A percentile compares a stretch with the other conserved stretches of the same genome.
These are phyloP conservation scores for Gymnocheta viridis DNA, from an alignment of 2,888 invertebrate genomes.

Conservation along the genomic window DNA sequence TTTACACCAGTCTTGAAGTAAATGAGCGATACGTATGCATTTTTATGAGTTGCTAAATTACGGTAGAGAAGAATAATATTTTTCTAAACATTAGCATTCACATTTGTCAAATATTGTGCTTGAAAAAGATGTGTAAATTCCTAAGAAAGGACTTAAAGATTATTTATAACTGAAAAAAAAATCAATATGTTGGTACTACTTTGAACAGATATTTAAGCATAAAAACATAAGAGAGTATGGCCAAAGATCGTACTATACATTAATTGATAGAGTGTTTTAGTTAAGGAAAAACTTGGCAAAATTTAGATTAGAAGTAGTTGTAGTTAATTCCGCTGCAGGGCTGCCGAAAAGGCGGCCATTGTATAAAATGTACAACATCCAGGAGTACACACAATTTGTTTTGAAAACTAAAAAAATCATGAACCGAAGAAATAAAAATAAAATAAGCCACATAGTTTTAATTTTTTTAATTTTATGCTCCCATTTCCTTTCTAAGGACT, in stretches of 20 bases:
- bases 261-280: not conserved
- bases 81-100: not conserved
- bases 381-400: too few relatives aligned
- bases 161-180: not conserved
- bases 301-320: not conserved
- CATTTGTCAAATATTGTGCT: not conserved
- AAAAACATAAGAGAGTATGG: not conserved
- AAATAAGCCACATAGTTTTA: too few relatives aligned
- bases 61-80: not conserved
- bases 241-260: not conserved
- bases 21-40: not conserved
- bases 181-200: not conserved
- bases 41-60: not conserved
- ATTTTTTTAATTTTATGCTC: too few relatives aligned
- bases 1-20: too few relatives aligned
- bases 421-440: too few relatives aligned
- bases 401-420: too few relatives aligned
- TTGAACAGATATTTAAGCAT: not conserved
- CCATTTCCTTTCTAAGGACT: too few relatives aligned
- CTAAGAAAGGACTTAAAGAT: not conserved
- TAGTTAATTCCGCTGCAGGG: not conserved
- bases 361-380: too few relatives aligned
- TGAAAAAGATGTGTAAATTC: not conserved
- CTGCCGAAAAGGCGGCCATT: too few relatives aligned
- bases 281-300: not conserved